phyloP scores from a whole-genome alignment of 2,113 vertebrate species.

The Tychaedon coryphoeus region DNA sequence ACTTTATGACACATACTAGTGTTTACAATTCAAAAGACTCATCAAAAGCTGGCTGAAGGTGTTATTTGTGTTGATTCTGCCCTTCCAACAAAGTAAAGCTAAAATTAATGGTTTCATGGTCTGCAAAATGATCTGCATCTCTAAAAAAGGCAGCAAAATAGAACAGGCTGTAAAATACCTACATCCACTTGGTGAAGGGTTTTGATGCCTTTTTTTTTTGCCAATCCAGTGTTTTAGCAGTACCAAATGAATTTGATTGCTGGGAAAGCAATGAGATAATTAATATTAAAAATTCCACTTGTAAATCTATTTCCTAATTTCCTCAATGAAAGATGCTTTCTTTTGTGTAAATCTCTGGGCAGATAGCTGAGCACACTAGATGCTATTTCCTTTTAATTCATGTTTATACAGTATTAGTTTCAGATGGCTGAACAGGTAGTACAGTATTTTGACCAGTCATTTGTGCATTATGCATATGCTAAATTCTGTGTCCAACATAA shows the following conservation, averaged over 20 bases:
- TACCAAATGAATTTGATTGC: not conserved
- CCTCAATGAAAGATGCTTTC: not conserved
- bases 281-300: not conserved
- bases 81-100: not conserved
- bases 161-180: not conserved
- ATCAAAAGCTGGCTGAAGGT: not conserved
- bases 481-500: not conserved
- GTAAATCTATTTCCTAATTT: not conserved
- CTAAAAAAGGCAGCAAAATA: not conserved
- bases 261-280: not conserved
- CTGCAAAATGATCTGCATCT: not conserved
- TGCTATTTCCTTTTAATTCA: not conserved
- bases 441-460: not conserved
- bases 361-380: not conserved
- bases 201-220: not conserved
- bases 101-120: not conserved
- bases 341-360: not conserved
- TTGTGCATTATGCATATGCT: not conserved
- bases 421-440: not conserved
- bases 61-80: not conserved
- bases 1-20: fast-evolving
- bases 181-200: not conserved
- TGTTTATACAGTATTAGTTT: not conserved
- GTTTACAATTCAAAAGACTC: not conserved
- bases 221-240: not conserved